Evolutionary conservation across 2,113 vertebrate genomes (phyloP), one percentile per base, ranked within the genome.

Genomic region (Sula dactylatra): DNA sequence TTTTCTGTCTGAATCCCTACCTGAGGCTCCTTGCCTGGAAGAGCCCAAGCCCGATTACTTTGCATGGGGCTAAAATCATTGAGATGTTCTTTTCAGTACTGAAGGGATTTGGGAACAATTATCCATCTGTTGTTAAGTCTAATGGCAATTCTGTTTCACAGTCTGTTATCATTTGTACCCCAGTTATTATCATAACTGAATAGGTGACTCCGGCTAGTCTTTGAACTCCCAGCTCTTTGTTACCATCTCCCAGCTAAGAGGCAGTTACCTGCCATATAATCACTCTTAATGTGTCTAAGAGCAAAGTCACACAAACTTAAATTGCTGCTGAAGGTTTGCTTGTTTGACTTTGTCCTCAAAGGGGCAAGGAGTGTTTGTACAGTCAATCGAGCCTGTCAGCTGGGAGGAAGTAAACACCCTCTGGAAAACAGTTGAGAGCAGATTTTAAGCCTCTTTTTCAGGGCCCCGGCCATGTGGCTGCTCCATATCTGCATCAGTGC

Each of bases 401-500:
- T 87, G 86, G 69, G 65, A 89, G 56, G 82, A 93, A 94, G 84
- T 59, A 95, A 96, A 91, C 61, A 61, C 38, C 31, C 76, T 45
- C 67, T 87, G 77, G 42, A 61, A 93, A 96, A 91, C 38, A 93
- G 69, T 3, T 95, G 69, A 32, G 40, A 93, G 70, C 26, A 69
- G 77, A 74, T 59, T 93, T 82, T 94, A 89, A 93, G 27, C 65
- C 31, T 74, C 72, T 93, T 94, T 96, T 72, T 32, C 73, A 61
- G 27, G 47, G 47, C 55, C 20, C 4, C 34, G n/a, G 21, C 73
- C 24, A 11, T 40, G 67, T 79, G 91, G 55, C 42, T 88, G 61
- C 50, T 93, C 83, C 38, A 36, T 65, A 92, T 70, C 40, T 4
- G 4, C 9, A 3, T 27, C 0, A 0, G n/a, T 55, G 64, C 20